Conservation (phyloP, 2,888 invertebrate species). For the Cylloceria caligata region DNA sequence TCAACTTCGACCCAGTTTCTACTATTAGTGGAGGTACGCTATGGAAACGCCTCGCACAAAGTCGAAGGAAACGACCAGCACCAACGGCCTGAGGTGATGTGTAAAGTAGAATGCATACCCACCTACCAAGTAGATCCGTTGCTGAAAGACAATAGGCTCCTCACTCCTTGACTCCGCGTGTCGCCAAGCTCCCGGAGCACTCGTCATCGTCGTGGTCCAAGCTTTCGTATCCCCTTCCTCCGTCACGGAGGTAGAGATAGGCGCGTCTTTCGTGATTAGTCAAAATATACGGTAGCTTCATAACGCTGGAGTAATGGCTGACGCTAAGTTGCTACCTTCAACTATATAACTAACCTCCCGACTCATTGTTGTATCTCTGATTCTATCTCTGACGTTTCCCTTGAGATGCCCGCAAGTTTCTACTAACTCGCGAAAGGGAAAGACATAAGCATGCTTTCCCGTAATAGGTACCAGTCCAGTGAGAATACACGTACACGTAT, state of each 20-base stretch:
- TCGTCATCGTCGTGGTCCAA: conserved; percentile 5
- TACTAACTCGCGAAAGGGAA: not conserved
- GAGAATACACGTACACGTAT: not conserved
- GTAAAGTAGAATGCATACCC: conserved; percentile 14
- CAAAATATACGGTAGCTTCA: not conserved
- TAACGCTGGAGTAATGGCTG: not conserved
- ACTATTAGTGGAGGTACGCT: not conserved
- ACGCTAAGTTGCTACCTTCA: not conserved
- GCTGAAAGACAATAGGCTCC: conserved; percentile 22
- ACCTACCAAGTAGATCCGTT: conserved; percentile 7
- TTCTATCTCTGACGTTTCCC: conserved; percentile 8
- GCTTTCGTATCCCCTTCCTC: not conserved
- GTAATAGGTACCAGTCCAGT: not conserved
- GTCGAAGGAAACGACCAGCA: conserved; percentile 24
- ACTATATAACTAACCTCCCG: not conserved
- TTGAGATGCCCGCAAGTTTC: not conserved
- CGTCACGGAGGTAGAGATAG: not conserved
- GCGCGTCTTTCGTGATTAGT: not conserved
- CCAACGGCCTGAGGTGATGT: conserved; percentile 6
- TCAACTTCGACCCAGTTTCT: conserved; percentile 33
- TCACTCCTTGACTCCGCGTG: not conserved
- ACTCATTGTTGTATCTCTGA: not conserved
- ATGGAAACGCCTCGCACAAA: conserved; percentile 7
- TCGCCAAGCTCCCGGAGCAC: conserved; percentile 6
- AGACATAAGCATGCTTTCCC: not conserved